Conservation (phyloP, 2,113 vertebrate genomes). For the Microcebus griseorufus region DNA sequence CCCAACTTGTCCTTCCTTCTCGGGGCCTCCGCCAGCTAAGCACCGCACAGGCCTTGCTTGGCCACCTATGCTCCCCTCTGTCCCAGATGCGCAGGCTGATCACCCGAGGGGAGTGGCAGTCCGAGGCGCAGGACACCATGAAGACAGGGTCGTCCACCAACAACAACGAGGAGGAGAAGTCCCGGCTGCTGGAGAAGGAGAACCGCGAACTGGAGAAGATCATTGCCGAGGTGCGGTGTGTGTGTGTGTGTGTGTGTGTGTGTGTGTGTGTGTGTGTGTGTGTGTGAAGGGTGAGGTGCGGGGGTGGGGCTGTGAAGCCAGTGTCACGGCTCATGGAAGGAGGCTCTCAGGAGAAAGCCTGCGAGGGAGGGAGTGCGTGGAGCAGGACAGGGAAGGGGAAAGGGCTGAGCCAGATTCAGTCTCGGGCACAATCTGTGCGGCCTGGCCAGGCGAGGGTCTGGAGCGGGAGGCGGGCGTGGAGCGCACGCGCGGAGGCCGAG, state of each 20-base stretch:
- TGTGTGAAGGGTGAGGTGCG: neutral
- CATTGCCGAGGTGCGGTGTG: conserved; percentile 91
- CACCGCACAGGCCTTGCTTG: neutral
- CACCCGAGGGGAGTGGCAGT: conserved; percentile 97
- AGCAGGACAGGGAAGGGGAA: neutral
- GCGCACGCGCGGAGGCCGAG: too few species aligned
- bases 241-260: too few species aligned
- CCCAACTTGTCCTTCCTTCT: neutral
- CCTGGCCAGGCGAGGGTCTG: neutral
- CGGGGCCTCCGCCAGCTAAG: neutral
- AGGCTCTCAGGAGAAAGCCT: neutral
- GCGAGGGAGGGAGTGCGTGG: neutral
- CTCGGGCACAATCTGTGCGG: neutral
- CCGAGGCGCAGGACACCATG: conserved; percentile 97
- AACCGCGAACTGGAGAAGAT: conserved; percentile 96
- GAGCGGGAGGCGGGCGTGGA: neutral
- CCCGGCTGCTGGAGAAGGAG: conserved; percentile 94
- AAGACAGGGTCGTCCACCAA: conserved; percentile 97
- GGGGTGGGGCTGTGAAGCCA: neutral
- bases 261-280: too few species aligned
- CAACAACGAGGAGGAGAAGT: conserved; percentile 98
- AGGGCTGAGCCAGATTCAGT: neutral
- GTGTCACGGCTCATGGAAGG: neutral
- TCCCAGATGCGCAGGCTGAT: conserved; percentile 94
- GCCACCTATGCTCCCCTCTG: neutral